A percentile compares a stretch with the other conserved stretches of the same genome.
Conservation (phyloP, 1,140 invertebrate species). For the Ephestia elutella region DNA sequence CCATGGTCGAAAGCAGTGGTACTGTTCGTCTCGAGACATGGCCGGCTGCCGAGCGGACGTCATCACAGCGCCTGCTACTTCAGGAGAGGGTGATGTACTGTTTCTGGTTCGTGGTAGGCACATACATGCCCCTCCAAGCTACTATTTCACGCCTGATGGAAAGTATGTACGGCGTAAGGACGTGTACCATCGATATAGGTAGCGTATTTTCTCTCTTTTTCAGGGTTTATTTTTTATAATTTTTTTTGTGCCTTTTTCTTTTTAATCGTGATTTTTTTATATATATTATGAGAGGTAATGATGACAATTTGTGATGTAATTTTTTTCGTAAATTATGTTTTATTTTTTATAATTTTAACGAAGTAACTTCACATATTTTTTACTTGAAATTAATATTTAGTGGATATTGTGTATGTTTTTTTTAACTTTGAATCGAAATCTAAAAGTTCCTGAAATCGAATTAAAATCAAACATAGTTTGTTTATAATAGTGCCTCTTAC, state of each 20-base stretch:
- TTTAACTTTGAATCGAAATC: background rate
- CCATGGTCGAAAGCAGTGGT: constrained; percentile 67
- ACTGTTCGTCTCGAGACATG: constrained; percentile 66
- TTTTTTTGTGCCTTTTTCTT: constrained; percentile 17
- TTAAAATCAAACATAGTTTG: background rate
- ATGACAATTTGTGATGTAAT: background rate
- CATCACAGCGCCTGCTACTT: constrained; percentile 53
- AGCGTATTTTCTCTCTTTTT: constrained; percentile 38
- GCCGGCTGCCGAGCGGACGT: constrained; percentile 65
- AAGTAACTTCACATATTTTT: too few relatives aligned
- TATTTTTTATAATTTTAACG: background rate
- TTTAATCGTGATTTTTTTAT: too few relatives aligned
- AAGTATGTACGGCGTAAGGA: constrained; percentile 67
- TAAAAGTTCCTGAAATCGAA: background rate
- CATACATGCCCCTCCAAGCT: constrained; percentile 60
- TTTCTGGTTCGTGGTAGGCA: constrained; percentile 60
- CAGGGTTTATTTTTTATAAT: constrained; percentile 16
- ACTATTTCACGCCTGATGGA: constrained; percentile 64
- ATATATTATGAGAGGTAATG: background rate
- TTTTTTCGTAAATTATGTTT: background rate
- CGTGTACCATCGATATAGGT: constrained; percentile 60
- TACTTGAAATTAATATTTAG: too few relatives aligned
- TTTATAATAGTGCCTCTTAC: background rate
- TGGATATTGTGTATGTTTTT: background rate
- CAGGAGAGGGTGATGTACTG: constrained; percentile 48